Conservation (phyloP, 2,888 invertebrate genomes). For the Drosophila putrida region DNA sequence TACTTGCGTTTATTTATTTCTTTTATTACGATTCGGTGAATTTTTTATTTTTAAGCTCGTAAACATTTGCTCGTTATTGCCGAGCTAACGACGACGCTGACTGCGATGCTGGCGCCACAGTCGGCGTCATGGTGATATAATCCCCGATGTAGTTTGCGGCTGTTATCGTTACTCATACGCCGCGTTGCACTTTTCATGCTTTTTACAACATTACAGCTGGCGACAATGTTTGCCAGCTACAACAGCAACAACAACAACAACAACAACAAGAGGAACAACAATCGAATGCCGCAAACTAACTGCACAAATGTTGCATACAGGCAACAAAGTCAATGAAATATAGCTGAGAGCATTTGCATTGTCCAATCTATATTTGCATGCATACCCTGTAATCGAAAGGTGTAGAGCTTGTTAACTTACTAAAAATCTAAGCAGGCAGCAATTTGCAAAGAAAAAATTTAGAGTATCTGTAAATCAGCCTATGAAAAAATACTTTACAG, state of each 20-base stretch:
- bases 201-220: slow-evolving; percentile 48
- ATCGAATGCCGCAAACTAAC: slow-evolving; percentile 34
- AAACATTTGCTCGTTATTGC: slow-evolving; percentile 61
- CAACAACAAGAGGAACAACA: slow-evolving; percentile 10
- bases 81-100: slow-evolving; percentile 2
- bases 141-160: slow-evolving; percentile 26
- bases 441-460: too few species aligned
- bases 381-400: slow-evolving; percentile 17
- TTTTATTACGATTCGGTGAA: slow-evolving; percentile 45
- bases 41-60: slow-evolving; percentile 55
- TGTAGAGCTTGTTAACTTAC: neutral
- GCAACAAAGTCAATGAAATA: slow-evolving; percentile 47
- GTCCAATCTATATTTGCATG: slow-evolving; percentile 37
- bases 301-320: slow-evolving; percentile 40
- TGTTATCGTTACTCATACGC: slow-evolving; percentile 60
- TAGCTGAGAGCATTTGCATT: slow-evolving; percentile 28
- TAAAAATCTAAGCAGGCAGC: too few species aligned
- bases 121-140: slow-evolving; percentile 43
- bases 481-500: too few species aligned
- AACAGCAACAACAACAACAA: slow-evolving; percentile 8
- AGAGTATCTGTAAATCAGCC: too few species aligned
- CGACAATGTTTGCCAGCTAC: slow-evolving; percentile 42
- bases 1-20: slow-evolving; percentile 24
- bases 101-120: slow-evolving; percentile 40
- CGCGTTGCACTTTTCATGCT: slow-evolving; percentile 50